phyloP scores from a whole-genome alignment of 2,113 vertebrate species.

The Agapornis roseicollis region DNA sequence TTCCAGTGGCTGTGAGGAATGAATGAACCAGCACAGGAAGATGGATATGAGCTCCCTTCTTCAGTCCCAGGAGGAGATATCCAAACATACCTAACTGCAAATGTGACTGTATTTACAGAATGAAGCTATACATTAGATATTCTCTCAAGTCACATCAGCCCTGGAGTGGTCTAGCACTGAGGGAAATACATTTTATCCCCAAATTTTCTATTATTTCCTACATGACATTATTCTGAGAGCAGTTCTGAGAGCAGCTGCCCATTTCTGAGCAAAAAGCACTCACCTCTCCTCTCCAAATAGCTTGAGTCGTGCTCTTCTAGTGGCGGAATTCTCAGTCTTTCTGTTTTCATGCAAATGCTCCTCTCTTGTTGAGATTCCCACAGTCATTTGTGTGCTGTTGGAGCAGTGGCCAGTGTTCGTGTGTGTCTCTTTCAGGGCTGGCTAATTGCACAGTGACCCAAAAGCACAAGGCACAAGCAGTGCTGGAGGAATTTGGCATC shows the following conservation, averaged over 20 bases:
- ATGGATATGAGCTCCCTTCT: not conserved
- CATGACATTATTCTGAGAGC: not conserved
- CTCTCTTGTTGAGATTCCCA: not conserved
- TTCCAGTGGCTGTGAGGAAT: not conserved
- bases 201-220: not conserved
- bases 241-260: not conserved
- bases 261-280: not conserved
- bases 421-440: not conserved
- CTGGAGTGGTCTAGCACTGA: not conserved
- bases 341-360: not conserved
- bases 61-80: not conserved
- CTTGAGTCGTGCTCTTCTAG: not conserved
- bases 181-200: not conserved
- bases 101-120: not conserved
- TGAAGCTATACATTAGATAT: not conserved
- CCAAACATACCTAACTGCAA: not conserved
- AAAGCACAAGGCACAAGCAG: constrained; percentile 3
- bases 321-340: not conserved
- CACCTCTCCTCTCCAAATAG: not conserved
- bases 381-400: not conserved
- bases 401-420: not conserved
- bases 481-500: not conserved
- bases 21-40: accelerated
- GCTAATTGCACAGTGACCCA: constrained; percentile 8
- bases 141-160: not conserved